phyloP scores from a whole-genome alignment of 2,888 invertebrate genomes.

The Nemurella pictetii region DNA sequence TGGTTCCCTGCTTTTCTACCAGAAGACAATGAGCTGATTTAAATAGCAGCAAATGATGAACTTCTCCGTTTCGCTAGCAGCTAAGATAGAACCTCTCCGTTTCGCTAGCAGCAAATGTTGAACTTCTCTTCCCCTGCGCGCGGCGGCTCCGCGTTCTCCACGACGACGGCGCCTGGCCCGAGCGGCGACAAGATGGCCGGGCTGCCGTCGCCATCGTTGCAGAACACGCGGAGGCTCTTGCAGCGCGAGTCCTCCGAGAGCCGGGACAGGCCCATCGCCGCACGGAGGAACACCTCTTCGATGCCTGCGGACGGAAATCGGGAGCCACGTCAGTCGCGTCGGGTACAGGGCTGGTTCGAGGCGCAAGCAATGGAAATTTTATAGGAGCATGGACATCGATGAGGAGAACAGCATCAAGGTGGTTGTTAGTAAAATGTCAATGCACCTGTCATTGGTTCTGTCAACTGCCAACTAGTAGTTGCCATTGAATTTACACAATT shows the following conservation, averaged over 20 bases:
- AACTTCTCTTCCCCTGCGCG: not conserved
- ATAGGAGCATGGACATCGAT: too few species aligned
- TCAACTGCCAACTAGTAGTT: too few species aligned
- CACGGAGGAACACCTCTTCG: constrained; percentile 70
- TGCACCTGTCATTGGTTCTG: too few species aligned
- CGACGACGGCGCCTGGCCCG: not conserved
- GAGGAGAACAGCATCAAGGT: too few species aligned
- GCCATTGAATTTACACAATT: too few species aligned
- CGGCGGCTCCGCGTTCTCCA: not conserved
- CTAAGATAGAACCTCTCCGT: not conserved
- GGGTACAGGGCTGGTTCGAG: too few species aligned
- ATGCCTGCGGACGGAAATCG: constrained; percentile 57
- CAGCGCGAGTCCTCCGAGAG: constrained; percentile 47
- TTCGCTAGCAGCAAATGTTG: not conserved
- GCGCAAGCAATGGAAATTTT: too few species aligned
- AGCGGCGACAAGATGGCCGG: not conserved
- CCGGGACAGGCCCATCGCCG: constrained; percentile 65
- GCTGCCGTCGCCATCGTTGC: constrained; percentile 54
- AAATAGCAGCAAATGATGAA: too few species aligned
- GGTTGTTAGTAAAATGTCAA: too few species aligned
- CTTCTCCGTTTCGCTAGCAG: constrained; percentile 4
- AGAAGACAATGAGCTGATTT: too few species aligned
- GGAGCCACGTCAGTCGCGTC: not conserved
- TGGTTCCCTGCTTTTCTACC: too few species aligned
- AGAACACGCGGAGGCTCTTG: constrained; percentile 60